phyloP scores from a whole-genome alignment of 2,888 invertebrate genomes.

The Troides helena region DNA sequence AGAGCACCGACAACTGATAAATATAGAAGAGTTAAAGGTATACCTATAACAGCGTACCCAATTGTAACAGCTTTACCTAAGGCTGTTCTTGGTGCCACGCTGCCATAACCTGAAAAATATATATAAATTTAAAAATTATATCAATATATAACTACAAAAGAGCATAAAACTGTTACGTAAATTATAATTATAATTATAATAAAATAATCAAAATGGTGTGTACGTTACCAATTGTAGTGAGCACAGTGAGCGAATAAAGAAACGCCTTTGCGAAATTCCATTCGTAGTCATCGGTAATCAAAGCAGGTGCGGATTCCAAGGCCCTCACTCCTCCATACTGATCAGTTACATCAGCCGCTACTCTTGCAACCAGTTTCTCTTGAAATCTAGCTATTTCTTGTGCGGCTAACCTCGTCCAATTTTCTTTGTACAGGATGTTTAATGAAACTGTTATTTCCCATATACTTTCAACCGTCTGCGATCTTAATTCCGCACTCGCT shows the following conservation, averaged over 20 bases:
- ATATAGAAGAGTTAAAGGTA: constrained; percentile 92
- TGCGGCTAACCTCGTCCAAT: constrained; percentile 92
- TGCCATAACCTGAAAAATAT: constrained; percentile 90
- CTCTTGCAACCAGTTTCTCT: constrained; percentile 87
- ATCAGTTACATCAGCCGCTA: constrained; percentile 87
- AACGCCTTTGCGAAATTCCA: constrained; percentile 96
- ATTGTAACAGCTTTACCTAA: constrained; percentile 95
- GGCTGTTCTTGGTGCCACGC: constrained; percentile 94
- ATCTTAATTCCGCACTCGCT: constrained; percentile 68
- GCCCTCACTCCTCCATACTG: constrained; percentile 71
- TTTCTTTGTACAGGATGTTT: constrained; percentile 92
- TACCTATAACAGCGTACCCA: constrained; percentile 92
- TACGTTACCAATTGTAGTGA: constrained; percentile 91
- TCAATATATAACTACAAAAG: neutral
- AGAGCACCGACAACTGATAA: constrained; percentile 92
- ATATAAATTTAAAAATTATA: constrained; percentile 18
- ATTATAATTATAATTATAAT: neutral
- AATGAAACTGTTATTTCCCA: constrained; percentile 94
- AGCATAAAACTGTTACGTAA: neutral
- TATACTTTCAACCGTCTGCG: constrained; percentile 90
- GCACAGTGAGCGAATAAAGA: constrained; percentile 95
- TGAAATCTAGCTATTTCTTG: constrained; percentile 87
- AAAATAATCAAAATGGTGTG: neutral
- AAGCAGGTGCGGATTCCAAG: constrained; percentile 66
- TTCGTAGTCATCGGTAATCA: constrained; percentile 82